These are phyloP conservation scores for Ptychodera flava DNA, from an alignment of 35 echinoderm and acorn worm species.

Conservation along the genomic window DNA sequence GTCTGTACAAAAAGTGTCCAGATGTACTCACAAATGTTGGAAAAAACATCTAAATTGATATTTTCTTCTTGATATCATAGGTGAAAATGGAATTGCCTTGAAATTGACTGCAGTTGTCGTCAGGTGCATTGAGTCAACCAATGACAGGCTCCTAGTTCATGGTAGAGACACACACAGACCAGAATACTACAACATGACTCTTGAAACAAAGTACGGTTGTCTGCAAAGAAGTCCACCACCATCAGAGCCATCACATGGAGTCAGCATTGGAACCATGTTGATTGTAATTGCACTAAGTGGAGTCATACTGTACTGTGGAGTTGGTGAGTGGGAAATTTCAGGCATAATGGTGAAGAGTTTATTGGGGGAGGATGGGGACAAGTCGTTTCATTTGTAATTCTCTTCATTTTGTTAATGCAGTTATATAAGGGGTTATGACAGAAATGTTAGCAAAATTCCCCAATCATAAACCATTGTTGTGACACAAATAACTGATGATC, in stretches of 20 bases:
- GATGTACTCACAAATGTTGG: too few species aligned
- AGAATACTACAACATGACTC: neutral
- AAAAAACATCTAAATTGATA: too few species aligned
- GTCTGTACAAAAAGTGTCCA: too few species aligned
- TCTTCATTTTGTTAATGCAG: too few species aligned
- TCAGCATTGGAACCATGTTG: neutral
- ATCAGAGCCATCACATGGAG: neutral
- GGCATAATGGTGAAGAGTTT: too few species aligned
- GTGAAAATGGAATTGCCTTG: neutral
- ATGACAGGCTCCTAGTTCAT: neutral
- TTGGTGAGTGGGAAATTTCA: too few species aligned
- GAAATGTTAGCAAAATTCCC: too few species aligned
- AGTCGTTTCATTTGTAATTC: too few species aligned
- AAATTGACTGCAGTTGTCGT: neutral
- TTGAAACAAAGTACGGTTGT: neutral
- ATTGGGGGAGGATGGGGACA: too few species aligned
- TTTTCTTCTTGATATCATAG: neutral
- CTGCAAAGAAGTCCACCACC: neutral
- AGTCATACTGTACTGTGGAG: neutral
- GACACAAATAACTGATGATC: too few species aligned
- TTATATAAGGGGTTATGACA: too few species aligned
- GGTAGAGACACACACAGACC: neutral
- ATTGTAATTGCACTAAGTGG: neutral
- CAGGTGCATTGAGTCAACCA: neutral
- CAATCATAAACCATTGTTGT: too few species aligned